Evolutionary conservation across 2,888 invertebrate genomes (phyloP).

Genomic region (Macrosiphum euphorbiae): DNA sequence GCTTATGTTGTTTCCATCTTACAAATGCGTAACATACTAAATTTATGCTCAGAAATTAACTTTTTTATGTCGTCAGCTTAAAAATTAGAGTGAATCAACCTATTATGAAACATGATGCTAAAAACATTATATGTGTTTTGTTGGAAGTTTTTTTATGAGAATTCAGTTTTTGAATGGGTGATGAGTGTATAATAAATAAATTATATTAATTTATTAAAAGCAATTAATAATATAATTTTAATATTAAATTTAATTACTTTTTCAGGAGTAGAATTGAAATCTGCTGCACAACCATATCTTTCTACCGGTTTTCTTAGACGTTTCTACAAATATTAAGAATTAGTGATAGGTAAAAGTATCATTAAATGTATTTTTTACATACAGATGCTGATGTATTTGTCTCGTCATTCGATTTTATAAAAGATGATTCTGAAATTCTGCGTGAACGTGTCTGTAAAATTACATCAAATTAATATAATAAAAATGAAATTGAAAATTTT

Average conservation of each 20-base stretch:
- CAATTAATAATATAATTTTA: not conserved
- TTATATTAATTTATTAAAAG: no score
- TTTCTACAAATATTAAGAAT: slow-evolving; percentile 27
- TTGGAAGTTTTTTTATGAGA: no score
- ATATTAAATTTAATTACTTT: not conserved
- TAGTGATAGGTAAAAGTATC: not conserved
- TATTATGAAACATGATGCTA: no score
- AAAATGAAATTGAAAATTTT: not conserved
- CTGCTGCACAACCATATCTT: not conserved
- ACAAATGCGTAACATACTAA: no score
- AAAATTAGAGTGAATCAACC: no score
- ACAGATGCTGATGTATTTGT: not conserved
- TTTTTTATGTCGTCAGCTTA: no score
- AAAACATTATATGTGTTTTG: no score
- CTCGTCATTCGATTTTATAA: not conserved
- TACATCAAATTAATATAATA: not conserved
- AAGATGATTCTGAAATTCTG: not conserved
- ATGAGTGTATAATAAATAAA: no score
- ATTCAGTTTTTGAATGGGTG: no score
- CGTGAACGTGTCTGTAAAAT: not conserved
- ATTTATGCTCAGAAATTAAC: no score
- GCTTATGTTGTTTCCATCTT: no score
- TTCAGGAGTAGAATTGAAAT: slow-evolving; percentile 1
- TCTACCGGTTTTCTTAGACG: slow-evolving; percentile 33
- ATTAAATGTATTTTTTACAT: slow-evolving; percentile 3